A percentile compares a stretch with the other conserved stretches of the same genome.
Evolutionary conservation across 2,113 vertebrate genomes (phyloP).

Genomic region (Gymnogyps californianus): DNA sequence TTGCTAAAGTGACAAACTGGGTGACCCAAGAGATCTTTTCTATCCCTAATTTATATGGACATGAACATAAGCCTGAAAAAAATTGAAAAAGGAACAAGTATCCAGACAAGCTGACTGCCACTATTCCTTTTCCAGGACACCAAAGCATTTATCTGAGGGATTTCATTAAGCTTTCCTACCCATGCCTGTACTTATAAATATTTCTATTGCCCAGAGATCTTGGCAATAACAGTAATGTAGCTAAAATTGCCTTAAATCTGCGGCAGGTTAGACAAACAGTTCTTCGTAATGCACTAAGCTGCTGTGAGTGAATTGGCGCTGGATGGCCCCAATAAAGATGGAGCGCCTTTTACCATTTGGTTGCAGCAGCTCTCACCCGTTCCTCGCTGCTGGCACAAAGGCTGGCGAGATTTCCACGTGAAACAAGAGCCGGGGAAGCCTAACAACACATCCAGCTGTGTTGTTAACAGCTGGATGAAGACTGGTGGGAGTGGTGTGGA

Average conservation of each 20-base stretch:
- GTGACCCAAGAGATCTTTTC: not conserved
- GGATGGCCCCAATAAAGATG: not conserved
- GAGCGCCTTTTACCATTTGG: not conserved
- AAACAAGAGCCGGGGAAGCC: not conserved
- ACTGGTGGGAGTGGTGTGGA: not conserved
- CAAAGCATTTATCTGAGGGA: constrained; percentile 22
- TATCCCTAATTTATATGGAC: not conserved
- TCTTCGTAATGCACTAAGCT: not conserved
- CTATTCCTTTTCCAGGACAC: not conserved
- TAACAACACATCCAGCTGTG: no score
- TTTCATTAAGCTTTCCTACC: constrained; percentile 36
- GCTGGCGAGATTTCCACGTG: fast-evolving
- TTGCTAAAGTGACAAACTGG: not conserved
- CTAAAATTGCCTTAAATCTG: constrained; percentile 56
- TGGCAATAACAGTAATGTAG: constrained; percentile 40
- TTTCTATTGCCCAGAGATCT: constrained; percentile 34
- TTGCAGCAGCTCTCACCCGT: not conserved
- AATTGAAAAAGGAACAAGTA: not conserved
- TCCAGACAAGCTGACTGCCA: not conserved
- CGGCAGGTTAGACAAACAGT: not conserved
- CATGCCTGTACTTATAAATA: constrained; percentile 42
- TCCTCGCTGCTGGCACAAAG: not conserved
- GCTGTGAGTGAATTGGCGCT: not conserved
- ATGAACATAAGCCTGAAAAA: not conserved
- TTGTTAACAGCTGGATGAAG: not conserved